Percentiles rank a stretch among this genome's conserved stretches.
phyloP scores from a whole-genome alignment of 2,888 invertebrate genomes.

The Mayetiola destructor region DNA sequence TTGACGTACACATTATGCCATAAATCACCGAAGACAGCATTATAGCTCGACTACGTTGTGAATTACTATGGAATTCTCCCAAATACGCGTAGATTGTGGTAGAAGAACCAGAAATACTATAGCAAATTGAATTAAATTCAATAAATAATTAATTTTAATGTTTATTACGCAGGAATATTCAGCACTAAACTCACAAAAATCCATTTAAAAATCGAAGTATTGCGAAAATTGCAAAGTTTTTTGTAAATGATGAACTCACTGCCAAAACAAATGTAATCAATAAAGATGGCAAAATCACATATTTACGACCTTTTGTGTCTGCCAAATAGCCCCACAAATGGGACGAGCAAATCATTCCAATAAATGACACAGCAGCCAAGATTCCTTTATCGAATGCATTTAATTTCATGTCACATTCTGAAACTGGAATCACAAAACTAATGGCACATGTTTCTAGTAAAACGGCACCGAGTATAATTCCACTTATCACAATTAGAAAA shows the following conservation, averaged over 20 bases:
- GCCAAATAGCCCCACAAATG: conserved; percentile 43
- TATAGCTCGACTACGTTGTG: conserved; percentile 34
- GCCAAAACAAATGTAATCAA: conserved; percentile 36
- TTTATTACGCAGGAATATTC: neutral
- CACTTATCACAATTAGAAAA: conserved; percentile 36
- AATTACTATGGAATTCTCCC: conserved; percentile 39
- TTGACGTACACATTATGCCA: conserved; percentile 27
- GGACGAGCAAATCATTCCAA: conserved; percentile 38
- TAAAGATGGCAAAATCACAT: conserved; percentile 36
- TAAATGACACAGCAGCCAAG: conserved; percentile 27
- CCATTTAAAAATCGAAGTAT: conserved; percentile 39
- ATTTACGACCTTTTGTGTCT: conserved; percentile 38
- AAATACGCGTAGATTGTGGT: conserved; percentile 39
- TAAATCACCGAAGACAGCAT: conserved; percentile 30
- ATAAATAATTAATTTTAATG: neutral
- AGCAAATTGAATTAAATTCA: neutral
- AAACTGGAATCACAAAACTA: conserved; percentile 40
- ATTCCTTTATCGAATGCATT: conserved; percentile 32
- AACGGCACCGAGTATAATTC: conserved; percentile 39
- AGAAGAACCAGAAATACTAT: conserved; percentile 35
- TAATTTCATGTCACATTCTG: conserved; percentile 34
- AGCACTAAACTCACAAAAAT: conserved; percentile 34
- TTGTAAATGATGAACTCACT: conserved; percentile 36
- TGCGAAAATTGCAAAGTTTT: conserved; percentile 37
- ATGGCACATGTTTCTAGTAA: conserved; percentile 35